Evolutionary conservation across 2,797 vertebrate genomes (phyloP), one percentile per base, ranked within the genome.

Genomic region (Falco columbarius): DNA sequence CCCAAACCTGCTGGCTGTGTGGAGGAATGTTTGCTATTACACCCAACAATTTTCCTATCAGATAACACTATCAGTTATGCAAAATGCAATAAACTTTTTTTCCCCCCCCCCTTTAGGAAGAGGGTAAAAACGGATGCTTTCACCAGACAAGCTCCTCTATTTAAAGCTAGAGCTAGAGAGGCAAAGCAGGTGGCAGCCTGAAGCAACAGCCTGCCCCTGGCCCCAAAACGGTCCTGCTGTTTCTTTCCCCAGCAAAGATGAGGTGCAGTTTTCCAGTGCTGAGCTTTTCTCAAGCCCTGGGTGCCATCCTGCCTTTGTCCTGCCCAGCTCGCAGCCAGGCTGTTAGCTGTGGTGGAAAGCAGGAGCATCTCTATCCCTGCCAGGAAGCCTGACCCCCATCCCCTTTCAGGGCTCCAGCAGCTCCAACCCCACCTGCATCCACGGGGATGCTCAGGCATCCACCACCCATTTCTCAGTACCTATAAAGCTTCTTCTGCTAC

Each of bases 11-110:
- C 81, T 74, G 82, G 52, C 72, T 65, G 34, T 56, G 14, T 13
- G 24, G 62, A 61, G 68, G 82, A 94, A 84, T 61, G 80, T 86
- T 89, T 86, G 27, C 49, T 88, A 51, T 84, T 81, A 83, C 54
- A 51, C 34, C 46, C 88, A 81, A 74, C 82, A 86, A 65, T 92
- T 93, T 58, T 65, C 52, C 42, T 92, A 62, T 93, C 76, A 42
- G 86, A 58, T 90, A 83, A 90, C 58, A 58, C 26, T 1, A 4
- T 86, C 62, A 58, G 56, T 94, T 93, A 88, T 23, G 58, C 46
- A 91, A 94, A 86, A 30, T 0, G 0, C 75, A 77, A 61, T 63
- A 44, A 82, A 38, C 7, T 12, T 72, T 84, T 66, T 89, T 75
- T 68, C 71, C 14, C 14, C 40, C 14, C 40, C 40, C 65, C 52